A percentile compares a stretch with the other conserved stretches of the same genome.
Evolutionary conservation across 2,797 vertebrate genomes (phyloP).

Genomic region (Mus spretus): DNA sequence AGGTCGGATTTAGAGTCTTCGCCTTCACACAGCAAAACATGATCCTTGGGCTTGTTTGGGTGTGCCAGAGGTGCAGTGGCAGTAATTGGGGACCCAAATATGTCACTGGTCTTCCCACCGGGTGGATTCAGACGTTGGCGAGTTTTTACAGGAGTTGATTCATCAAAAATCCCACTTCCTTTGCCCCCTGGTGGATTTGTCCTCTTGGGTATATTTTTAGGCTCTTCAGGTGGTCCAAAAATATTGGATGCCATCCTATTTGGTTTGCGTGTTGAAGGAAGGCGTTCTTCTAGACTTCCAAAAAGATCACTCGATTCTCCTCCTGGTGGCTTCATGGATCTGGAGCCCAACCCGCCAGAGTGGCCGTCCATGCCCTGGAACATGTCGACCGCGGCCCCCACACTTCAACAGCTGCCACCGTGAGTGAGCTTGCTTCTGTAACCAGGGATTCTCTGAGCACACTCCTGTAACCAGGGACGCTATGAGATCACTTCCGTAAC

Average conservation of each 20-base stretch:
- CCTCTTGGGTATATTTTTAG: constrained; percentile 91
- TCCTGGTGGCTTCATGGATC: constrained; percentile 95
- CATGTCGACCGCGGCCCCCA: constrained; percentile 87
- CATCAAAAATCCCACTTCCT: constrained; percentile 96
- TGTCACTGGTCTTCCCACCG: constrained; percentile 91
- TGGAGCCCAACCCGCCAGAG: constrained; percentile 91
- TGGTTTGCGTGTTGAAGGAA: constrained; percentile 87
- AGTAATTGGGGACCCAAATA: constrained; percentile 92
- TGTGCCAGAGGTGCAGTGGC: constrained; percentile 88
- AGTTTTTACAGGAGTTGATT: constrained; percentile 86
- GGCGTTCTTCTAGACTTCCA: constrained; percentile 91
- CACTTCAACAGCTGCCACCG: neutral
- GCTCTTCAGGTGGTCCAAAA: constrained; percentile 92
- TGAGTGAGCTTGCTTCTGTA: neutral
- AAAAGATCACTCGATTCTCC: constrained; percentile 95
- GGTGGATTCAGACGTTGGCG: constrained; percentile 89
- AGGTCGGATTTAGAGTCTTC: constrained; percentile 75
- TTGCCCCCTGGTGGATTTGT: constrained; percentile 96
- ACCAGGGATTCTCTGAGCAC: neutral
- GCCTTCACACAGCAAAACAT: constrained; percentile 87
- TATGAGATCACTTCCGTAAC: neutral
- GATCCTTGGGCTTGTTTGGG: constrained; percentile 96
- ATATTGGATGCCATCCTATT: constrained; percentile 96
- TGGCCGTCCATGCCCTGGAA: constrained; percentile 90
- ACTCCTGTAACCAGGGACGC: neutral